Conservation (phyloP, 2,113 vertebrate genomes). For the Eulacestoma nigropectus region DNA sequence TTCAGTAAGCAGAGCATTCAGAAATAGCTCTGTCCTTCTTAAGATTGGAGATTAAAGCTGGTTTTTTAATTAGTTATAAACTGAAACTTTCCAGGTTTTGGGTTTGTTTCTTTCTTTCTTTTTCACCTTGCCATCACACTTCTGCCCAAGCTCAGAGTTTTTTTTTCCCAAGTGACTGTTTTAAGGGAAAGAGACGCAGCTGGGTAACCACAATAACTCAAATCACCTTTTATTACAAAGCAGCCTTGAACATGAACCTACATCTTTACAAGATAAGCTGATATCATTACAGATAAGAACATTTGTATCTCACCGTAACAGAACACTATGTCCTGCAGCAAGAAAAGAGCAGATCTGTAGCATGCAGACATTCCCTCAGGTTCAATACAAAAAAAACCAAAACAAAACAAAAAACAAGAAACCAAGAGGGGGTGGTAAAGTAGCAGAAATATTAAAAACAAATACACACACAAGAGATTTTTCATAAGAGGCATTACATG, state of each 20-base stretch:
- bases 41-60: background rate
- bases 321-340: background rate
- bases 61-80: background rate
- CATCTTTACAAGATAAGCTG: background rate
- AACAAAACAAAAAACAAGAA: background rate
- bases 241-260: background rate
- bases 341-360: background rate
- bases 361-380: background rate
- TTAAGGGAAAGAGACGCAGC: background rate
- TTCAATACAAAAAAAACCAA: background rate
- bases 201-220: background rate
- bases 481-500: fast-evolving
- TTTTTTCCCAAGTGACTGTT: background rate
- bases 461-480: background rate
- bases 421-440: background rate
- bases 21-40: background rate
- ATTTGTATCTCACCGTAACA: background rate
- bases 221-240: background rate
- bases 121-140: background rate
- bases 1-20: background rate
- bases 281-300: background rate
- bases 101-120: background rate
- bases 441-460: background rate
- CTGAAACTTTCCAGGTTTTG: background rate
- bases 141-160: background rate